Evolutionary conservation across 2,113 vertebrate species (phyloP).

Genomic region (Megaleporinus macrocephalus): DNA sequence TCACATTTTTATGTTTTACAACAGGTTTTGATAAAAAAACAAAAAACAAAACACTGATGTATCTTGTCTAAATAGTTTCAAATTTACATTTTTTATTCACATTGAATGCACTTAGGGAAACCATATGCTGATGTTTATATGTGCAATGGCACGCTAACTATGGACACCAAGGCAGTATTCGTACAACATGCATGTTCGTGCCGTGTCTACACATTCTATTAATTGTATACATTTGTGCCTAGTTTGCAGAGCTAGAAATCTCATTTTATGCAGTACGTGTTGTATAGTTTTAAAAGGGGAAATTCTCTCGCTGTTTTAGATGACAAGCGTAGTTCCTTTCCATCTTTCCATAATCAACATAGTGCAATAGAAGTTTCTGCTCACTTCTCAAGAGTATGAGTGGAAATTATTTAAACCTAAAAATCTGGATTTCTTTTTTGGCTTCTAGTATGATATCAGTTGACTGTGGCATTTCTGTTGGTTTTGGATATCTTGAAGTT

Average conservation of each 20-base stretch:
- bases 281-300: slow-evolving; percentile 52
- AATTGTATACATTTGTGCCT: slow-evolving; percentile 53
- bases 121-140: slow-evolving; percentile 70
- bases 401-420: not conserved
- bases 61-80: slow-evolving; percentile 55
- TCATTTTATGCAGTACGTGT: slow-evolving; percentile 53
- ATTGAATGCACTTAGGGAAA: slow-evolving; percentile 63
- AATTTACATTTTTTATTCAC: slow-evolving; percentile 63
- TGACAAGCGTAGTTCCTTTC: not conserved
- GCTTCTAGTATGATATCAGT: not conserved
- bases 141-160: not conserved
- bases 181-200: slow-evolving; percentile 58
- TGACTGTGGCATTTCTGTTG: too few relatives aligned
- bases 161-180: slow-evolving; percentile 1
- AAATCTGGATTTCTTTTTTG: not conserved
- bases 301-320: not conserved
- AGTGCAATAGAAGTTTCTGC: not conserved
- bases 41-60: slow-evolving; percentile 61
- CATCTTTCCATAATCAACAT: not conserved
- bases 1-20: slow-evolving; percentile 30
- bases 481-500: too few relatives aligned
- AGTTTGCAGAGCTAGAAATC: slow-evolving; percentile 12
- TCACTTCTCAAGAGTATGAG: not conserved
- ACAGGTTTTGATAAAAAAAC: slow-evolving; percentile 22
- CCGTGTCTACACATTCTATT: slow-evolving; percentile 63